Conservation (phyloP, 2,888 invertebrate genomes). For the Brachyopa scutellaris region DNA sequence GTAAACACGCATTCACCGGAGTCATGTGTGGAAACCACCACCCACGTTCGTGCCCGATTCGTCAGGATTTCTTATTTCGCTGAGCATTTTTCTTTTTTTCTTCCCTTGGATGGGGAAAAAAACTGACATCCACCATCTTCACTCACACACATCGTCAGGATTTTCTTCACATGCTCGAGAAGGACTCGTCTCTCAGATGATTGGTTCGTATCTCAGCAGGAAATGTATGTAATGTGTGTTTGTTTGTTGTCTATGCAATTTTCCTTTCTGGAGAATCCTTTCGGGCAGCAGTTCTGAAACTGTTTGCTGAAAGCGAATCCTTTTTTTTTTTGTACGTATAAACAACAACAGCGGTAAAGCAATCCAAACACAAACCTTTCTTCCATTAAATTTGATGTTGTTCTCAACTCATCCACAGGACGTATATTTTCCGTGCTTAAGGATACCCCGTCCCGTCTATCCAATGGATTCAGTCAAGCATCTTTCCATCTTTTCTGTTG, state of each 20-base stretch:
- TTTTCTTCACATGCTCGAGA: constrained; percentile 7
- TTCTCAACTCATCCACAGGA: constrained; percentile 16
- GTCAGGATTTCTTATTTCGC: no score
- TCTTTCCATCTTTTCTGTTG: background rate
- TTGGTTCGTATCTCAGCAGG: constrained; percentile 27
- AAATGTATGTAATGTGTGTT: background rate
- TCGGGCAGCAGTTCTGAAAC: background rate
- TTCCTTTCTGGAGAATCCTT: background rate
- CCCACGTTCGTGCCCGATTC: constrained; percentile 19
- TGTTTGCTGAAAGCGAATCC: background rate
- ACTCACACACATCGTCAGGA: background rate
- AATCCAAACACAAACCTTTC: constrained; percentile 12
- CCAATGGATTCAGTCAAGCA: constrained; percentile 16
- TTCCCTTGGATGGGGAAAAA: background rate
- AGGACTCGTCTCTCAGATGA: constrained; percentile 38
- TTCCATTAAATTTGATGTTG: constrained; percentile 15
- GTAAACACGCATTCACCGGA: constrained; percentile 8
- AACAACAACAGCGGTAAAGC: background rate
- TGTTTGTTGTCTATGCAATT: constrained; percentile 9
- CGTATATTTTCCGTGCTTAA: background rate
- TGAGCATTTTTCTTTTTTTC: background rate
- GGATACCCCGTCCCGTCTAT: background rate
- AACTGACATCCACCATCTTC: constrained; percentile 45
- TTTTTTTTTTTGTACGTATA: background rate
- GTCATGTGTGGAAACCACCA: constrained; percentile 37